Evolutionary conservation across 2,888 invertebrate species (phyloP).

Genomic region (Ichneumoninae sp.): DNA sequence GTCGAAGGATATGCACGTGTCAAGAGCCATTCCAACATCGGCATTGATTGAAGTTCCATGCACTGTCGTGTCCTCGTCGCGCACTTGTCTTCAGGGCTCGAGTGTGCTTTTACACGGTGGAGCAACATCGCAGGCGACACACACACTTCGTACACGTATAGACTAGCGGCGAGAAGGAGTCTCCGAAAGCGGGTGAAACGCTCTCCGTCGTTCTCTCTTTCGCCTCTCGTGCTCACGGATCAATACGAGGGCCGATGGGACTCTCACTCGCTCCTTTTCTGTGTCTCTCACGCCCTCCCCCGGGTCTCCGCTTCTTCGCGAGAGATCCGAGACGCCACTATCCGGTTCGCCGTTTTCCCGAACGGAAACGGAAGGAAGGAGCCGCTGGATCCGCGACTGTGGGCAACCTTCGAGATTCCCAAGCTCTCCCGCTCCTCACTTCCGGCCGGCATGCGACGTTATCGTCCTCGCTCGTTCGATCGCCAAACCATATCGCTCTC

Average conservation of each 20-base stretch:
- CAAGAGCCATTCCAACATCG: not conserved
- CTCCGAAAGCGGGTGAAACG: slow-evolving; percentile 32
- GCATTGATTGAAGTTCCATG: slow-evolving; percentile 24
- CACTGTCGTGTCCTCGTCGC: not conserved
- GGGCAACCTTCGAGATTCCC: slow-evolving; percentile 38
- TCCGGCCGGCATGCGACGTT: slow-evolving; percentile 1
- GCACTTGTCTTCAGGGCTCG: not conserved
- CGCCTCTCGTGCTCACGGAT: slow-evolving; percentile 45
- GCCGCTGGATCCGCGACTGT: not conserved
- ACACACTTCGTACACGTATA: not conserved
- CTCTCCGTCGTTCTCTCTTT: slow-evolving; percentile 35
- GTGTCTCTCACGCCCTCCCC: slow-evolving; percentile 33
- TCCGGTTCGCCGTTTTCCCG: slow-evolving; percentile 31
- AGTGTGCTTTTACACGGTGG: not conserved
- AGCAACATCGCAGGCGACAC: not conserved
- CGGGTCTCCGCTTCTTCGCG: not conserved
- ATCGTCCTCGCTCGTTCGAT: not conserved
- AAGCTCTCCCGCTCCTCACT: not conserved
- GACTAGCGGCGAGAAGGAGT: slow-evolving; percentile 20
- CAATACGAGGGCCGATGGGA: slow-evolving; percentile 55
- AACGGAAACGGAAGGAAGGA: slow-evolving; percentile 24
- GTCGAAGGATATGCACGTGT: not conserved
- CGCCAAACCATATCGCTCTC: not conserved
- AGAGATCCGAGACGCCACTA: slow-evolving; percentile 24
- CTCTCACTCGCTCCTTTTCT: slow-evolving; percentile 33